A percentile compares a stretch with the other conserved stretches of the same genome.
These are phyloP conservation scores for Zeuzera pyrina DNA, from an alignment of 2,888 invertebrate species.

Conservation along the genomic window DNA sequence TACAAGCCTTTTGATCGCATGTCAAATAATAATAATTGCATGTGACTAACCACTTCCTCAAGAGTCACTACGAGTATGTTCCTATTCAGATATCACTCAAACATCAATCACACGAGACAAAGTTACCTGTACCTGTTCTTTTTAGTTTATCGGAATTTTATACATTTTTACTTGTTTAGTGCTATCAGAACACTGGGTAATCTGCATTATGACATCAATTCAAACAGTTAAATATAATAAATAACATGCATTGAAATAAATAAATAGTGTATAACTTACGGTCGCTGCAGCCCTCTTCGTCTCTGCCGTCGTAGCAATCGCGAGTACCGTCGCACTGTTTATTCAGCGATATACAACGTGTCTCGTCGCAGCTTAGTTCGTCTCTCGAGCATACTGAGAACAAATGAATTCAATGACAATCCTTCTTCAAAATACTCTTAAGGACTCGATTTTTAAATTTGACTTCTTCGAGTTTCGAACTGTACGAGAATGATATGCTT, in stretches of 20 bases:
- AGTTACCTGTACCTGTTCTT: no score
- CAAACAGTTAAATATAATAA: background rate
- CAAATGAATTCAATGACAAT: constrained; percentile 10
- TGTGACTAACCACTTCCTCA: no score
- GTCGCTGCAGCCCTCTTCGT: constrained; percentile 75
- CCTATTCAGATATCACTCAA: background rate
- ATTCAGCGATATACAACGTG: constrained; percentile 71
- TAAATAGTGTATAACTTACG: background rate
- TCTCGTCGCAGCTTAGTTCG: constrained; percentile 65
- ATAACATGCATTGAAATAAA: background rate
- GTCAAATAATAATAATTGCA: no score
- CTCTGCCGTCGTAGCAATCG: constrained; percentile 79
- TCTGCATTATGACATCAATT: background rate
- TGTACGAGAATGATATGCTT: no score
- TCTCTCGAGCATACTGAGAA: constrained; percentile 35
- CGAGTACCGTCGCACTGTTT: constrained; percentile 71
- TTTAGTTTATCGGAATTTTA: no score
- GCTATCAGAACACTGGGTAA: no score
- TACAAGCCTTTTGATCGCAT: no score
- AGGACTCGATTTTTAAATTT: no score
- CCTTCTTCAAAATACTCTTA: no score
- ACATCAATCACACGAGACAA: background rate
- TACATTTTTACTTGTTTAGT: background rate
- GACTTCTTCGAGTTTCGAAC: no score
- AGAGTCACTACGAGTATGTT: no score